phyloP scores from a whole-genome alignment of 2,797 vertebrate species.

The Poecilia gillii region DNA sequence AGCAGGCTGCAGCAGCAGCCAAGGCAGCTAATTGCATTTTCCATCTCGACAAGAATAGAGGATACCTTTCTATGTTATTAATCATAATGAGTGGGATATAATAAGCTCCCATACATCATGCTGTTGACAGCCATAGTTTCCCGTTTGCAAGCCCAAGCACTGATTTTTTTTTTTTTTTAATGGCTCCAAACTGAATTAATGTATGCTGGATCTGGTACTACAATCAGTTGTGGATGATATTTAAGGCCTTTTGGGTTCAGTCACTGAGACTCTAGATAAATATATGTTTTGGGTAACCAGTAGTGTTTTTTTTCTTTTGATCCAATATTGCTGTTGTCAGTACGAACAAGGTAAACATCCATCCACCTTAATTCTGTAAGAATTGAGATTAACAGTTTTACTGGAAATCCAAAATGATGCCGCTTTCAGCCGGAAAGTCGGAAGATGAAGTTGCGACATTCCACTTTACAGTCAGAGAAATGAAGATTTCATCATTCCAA shows the following conservation, averaged over 20 bases:
- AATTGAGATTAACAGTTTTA: background rate
- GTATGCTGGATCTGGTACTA: constrained; percentile 55
- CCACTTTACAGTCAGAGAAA: background rate
- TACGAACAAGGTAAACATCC: background rate
- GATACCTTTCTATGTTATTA: constrained; percentile 82
- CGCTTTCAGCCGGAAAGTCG: too few species aligned
- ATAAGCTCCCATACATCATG: constrained; percentile 80
- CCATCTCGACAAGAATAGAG: constrained; percentile 79
- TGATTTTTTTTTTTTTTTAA: constrained; percentile 66
- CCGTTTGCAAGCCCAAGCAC: constrained; percentile 81
- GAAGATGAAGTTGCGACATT: too few species aligned
- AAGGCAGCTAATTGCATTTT: constrained; percentile 83
- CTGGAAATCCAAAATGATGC: background rate
- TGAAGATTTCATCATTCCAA: too few species aligned
- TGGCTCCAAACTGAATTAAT: constrained; percentile 80
- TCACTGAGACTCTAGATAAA: constrained; percentile 42
- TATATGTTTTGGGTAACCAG: background rate
- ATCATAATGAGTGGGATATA: constrained; percentile 84
- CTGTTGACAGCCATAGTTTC: constrained; percentile 74
- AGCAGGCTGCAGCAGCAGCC: constrained; percentile 71
- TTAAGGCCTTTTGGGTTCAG: constrained; percentile 66
- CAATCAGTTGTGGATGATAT: constrained; percentile 74
- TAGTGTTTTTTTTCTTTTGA: background rate
- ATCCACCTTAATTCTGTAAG: background rate
- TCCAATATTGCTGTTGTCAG: background rate